Percentiles rank a stretch among this genome's conserved stretches.
These are phyloP conservation scores for Hesperophylax magnus DNA, from an alignment of 1,140 invertebrate species.

Conservation along the genomic window DNA sequence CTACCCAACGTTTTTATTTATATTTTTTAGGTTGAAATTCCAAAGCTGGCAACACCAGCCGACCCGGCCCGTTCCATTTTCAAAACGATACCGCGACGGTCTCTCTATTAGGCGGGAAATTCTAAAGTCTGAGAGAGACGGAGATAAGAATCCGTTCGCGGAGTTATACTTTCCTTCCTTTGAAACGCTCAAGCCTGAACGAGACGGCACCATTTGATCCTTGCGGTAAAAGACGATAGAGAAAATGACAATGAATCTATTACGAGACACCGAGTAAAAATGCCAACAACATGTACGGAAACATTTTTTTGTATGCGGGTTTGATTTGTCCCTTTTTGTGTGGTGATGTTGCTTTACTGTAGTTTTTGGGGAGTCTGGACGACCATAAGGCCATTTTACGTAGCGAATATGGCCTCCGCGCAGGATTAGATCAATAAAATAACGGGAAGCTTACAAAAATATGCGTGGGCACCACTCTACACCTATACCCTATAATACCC, in stretches of 20 bases:
- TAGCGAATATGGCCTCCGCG: slow-evolving; percentile 54
- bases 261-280: slow-evolving; percentile 2
- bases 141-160: slow-evolving; percentile 17
- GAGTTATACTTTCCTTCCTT: not conserved
- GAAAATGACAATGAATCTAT: slow-evolving; percentile 10
- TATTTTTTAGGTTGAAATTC: no score
- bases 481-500: not conserved
- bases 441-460: slow-evolving; percentile 43
- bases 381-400: slow-evolving; percentile 49
- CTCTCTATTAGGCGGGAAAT: slow-evolving; percentile 30
- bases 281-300: no score
- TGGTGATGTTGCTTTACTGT: not conserved
- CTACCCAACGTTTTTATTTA: no score
- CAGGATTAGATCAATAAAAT: slow-evolving; percentile 58
- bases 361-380: not conserved
- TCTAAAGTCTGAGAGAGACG: slow-evolving; percentile 6
- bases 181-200: not conserved
- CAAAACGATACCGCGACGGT: slow-evolving; percentile 18
- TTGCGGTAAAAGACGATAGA: slow-evolving; percentile 9
- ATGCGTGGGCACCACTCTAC: slow-evolving; percentile 9
- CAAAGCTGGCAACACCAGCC: not conserved
- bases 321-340: not conserved
- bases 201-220: slow-evolving; percentile 22
- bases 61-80: slow-evolving; percentile 9
- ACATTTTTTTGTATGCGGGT: not conserved